Base-by-base conservation (phyloP, 2,888 invertebrate genomes). In the Meteorus cinctellus region DNA sequence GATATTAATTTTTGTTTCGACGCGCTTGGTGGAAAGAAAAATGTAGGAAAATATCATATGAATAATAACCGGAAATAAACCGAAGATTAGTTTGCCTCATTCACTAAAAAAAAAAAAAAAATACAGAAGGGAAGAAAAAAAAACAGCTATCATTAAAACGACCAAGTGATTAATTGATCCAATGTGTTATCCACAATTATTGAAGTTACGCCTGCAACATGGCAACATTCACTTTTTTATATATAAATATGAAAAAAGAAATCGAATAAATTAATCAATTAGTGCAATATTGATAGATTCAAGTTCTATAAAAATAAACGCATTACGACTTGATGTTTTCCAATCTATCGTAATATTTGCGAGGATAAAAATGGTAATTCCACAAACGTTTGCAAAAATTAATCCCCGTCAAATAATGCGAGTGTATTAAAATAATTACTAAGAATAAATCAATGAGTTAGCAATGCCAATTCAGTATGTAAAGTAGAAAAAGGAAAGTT, bases 131-230 rank as follows among this genome's bases (percentile, higher is more conserved):
- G 24, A n/a, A 59, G 16, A 68, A 51, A 51, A 29, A 55, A 31
- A 6, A 48, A 48, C 5, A 16, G n/a, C 4, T n/a, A 48, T 48
- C 4, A 16, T 19, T 6, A 69, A n/a, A 55, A 55, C 10, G 12
- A 70, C 27, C 10, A 62, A n/a, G 51, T 69, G 55, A 34, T 69
- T 31, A 51, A 55, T 55, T 24, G 34, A 48, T 29, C 16, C 12
- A 16, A 10, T 36, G n/a, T 65, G 2, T 65, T 70, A 19, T 55
- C 34, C 31, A 4, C 14, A 14, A 12, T 14, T 29, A 60, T 60
- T 60, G 59, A 27, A 24, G 27, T 2, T 27, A 72, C 63, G 72
- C 65, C 51, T 63, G 72, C 72, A 72, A 63, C n/a, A 72, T 72
- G 72, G 63, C 48, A 48, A 24, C n/a, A 29, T 63, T 65, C 31